Base-by-base conservation (phyloP, 1,140 invertebrate genomes). In the Cydia amplana region DNA sequence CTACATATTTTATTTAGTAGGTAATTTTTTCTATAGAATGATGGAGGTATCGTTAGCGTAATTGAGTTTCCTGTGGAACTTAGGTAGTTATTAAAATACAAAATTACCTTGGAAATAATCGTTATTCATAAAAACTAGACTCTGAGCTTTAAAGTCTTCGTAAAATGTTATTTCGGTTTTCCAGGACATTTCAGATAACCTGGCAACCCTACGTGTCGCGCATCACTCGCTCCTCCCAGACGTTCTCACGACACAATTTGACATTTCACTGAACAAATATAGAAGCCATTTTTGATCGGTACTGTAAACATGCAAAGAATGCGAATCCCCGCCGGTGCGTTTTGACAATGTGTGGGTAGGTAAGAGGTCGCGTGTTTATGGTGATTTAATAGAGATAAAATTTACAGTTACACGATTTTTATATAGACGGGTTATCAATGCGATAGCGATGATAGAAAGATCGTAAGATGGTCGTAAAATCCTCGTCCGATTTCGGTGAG, bases 221-320 rank as follows among this genome's bases (percentile, higher is more conserved):
- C 78, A 84, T 85, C 88, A 82, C 83, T 82, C 82, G 83, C 83
- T 83, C 77, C 80, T 78, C 83, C 60, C 74, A 82, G 84, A 85
- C 83, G 82, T 87, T 91, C 89, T 89, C 89, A 89, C 87, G 87
- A 92, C 87, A 87, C 74, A 85, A 90, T 92, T 86, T 92, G 89
- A 91, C 88, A 90, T 92, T 92, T 92, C 89, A 87, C 85, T 87
- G 86, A 90, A 83, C 87, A 92, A 89, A 90, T 87, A 88, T 87
- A 88, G 87, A 90, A 89, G 87, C 85, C 87, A 90, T 88, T 88
- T 90, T 90, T 83, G 80, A 83, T 85, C 86, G 81, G 80, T 81
- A 80, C 75, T 76, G 74, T 60, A 79, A 83, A 83, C 82, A 83
- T 72, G 78, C 76, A 10, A 83, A 78, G 80, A 83, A 88, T 85